These are phyloP conservation scores for Nebria ingens DNA, from an alignment of 1,140 invertebrate species.

Conservation along the genomic window DNA sequence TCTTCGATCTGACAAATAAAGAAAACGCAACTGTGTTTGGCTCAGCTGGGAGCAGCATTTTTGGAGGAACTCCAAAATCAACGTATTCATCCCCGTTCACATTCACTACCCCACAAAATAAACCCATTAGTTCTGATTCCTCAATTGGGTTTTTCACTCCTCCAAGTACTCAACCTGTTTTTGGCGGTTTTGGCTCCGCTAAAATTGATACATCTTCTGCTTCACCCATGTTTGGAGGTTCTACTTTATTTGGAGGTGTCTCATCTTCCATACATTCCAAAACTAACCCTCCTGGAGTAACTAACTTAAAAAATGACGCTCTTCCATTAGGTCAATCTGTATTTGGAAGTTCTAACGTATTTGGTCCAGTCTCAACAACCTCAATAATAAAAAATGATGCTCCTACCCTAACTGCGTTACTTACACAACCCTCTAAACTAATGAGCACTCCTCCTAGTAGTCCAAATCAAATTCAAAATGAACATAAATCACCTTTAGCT, in stretches of 20 bases:
- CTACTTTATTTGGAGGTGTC: neutral
- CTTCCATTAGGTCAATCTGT: neutral
- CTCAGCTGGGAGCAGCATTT: neutral
- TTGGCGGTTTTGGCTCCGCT: constrained; percentile 11
- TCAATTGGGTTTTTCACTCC: neutral
- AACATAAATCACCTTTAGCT: constrained; percentile 1
- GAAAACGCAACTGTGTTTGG: no score
- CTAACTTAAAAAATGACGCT: neutral
- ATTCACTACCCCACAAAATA: neutral
- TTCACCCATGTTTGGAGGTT: constrained; percentile 15
- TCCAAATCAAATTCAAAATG: neutral
- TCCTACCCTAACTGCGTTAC: neutral
- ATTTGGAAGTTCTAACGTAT: neutral
- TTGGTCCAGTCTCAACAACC: neutral
- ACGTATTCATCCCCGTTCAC: constrained; percentile 16
- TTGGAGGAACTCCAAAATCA: constrained; percentile 15
- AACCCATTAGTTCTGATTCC: neutral
- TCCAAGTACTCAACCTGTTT: constrained; percentile 12
- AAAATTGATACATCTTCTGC: constrained; percentile 10
- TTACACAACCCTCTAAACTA: neutral
- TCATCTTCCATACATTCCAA: constrained; percentile 12
- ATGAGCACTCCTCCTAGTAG: neutral
- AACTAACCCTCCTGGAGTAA: neutral
- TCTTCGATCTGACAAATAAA: no score
- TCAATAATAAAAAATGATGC: neutral